Base-by-base conservation (phyloP, 2,113 vertebrate genomes). In the Seriola aureovittata region DNA sequence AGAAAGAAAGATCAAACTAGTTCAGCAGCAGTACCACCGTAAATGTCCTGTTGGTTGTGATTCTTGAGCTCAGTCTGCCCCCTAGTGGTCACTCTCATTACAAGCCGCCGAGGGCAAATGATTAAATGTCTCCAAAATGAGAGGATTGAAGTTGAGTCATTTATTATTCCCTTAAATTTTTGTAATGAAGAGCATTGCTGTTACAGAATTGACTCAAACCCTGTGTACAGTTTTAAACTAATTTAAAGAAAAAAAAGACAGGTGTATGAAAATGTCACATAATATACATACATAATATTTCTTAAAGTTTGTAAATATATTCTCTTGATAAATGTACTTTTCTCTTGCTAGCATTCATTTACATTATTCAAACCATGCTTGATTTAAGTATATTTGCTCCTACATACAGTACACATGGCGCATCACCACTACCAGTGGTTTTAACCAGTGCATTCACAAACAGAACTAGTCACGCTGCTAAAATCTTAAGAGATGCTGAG, bases 61-160 rank as follows among this genome's bases (percentile, higher is more conserved):
- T 71, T 76, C 55, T 70, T 79, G 10, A 62, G 38, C 46, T 74
- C 13, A 84, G 66, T 32, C 77, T 92, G 88, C 79, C 91, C 86
- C 72, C 92, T 87, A 57, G 74, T 91, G 92, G 88, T 36, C 48
- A 34, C 1, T 68, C 21, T 77, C 6, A 21, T 52, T 46, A 50
- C 0, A 55, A 62, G 11, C 14, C 32, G 14, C 11, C 25, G 21
- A 29, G 36, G 34, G n/a, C 64, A 54, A 52, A n/a, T 34, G 17
- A 42, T 71, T 34, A 12, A 66, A 17, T 65, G 9, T 14, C 42
- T 46, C 57, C 23, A 70, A 48, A 71, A 50, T 52, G 64, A 1
- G 16, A 46, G 19, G 32, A 81, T 55, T 60, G 2, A 54, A 32
- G 4, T 67, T 66, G 5, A 67, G 8, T 5, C 5, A 44, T 67